Conservation (phyloP, 2,113 vertebrate species). For the Pelusios castaneus region DNA sequence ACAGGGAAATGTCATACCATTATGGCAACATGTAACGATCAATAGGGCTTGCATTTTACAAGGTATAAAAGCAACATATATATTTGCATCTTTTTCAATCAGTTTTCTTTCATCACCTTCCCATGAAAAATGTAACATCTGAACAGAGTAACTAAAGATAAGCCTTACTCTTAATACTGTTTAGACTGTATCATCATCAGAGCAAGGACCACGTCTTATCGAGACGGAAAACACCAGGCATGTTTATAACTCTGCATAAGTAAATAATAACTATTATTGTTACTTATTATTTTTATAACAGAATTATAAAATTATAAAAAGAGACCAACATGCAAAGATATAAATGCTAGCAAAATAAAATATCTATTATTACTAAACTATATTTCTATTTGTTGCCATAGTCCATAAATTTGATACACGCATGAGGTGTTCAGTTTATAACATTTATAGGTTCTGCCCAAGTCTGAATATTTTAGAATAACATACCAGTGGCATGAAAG, state of each 20-base stretch:
- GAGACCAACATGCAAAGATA: background rate
- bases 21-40: constrained; percentile 3
- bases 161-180: constrained; percentile 31
- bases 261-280: background rate
- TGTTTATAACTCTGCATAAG: background rate
- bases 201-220: background rate
- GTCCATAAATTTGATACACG: background rate
- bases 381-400: constrained; percentile 31
- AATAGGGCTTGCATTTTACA: background rate
- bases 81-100: background rate
- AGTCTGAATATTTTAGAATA: constrained; percentile 23
- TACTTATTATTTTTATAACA: background rate
- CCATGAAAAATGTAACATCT: background rate
- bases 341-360: background rate
- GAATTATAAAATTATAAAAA: background rate
- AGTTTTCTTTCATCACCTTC: background rate
- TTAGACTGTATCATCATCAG: background rate
- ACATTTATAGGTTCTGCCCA: background rate
- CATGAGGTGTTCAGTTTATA: constrained; percentile 37
- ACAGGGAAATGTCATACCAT: constrained; percentile 9
- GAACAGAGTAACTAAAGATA: background rate
- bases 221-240: background rate
- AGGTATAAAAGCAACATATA: background rate
- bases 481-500: constrained; percentile 30
- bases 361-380: background rate